Base-by-base conservation (phyloP, 2,797 vertebrate species). In the Chanos chanos region DNA sequence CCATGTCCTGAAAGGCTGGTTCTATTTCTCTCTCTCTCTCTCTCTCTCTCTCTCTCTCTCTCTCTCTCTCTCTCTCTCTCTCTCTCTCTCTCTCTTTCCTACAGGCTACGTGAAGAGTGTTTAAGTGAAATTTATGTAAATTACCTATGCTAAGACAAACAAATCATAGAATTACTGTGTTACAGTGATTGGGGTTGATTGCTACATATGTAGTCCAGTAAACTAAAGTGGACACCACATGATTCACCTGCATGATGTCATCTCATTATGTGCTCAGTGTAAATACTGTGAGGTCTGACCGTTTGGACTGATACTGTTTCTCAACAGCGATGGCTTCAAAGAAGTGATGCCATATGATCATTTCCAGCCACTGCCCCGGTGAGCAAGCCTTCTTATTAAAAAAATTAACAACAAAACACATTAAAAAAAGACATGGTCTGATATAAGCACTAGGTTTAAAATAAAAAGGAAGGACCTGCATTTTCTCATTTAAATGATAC, bases 291-390 rank as follows among this genome's bases (percentile, higher is more conserved):
- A 47, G 56, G 30, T 41, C 21, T 33, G 27, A 33, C 10, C 30
- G 9, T 55, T 13, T 58, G 4, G 13, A 5, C 13, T 60, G 15
- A 31, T 69, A 16, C 22, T 59, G 83, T 76, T 39, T 77, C 85
- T 79, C 67, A 39, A 77, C 79, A 97, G 95, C 66, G 94, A 96
- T 75, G 94, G 94, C 63, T 97, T 96, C 81, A 97, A 96, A 80
- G 93, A 95, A 86, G 94, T 97, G 79, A 95, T 94, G 94, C 93
- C 92, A 1, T 96, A 97, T 3, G 95, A 96, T 79, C 95, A 95
- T 73, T 97, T 91, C 81, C 95, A 97, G 51, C 95, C 95, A 34
- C 90, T 97, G 60, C 95, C 95, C 77, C 90, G 92, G 95, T 97
- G 86, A 81, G 93, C 89, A 63, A 57, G 25, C 2, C 16, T 24